Conservation (phyloP, 92 coral and sea anemone genomes). For the Bergia sp. region DNA sequence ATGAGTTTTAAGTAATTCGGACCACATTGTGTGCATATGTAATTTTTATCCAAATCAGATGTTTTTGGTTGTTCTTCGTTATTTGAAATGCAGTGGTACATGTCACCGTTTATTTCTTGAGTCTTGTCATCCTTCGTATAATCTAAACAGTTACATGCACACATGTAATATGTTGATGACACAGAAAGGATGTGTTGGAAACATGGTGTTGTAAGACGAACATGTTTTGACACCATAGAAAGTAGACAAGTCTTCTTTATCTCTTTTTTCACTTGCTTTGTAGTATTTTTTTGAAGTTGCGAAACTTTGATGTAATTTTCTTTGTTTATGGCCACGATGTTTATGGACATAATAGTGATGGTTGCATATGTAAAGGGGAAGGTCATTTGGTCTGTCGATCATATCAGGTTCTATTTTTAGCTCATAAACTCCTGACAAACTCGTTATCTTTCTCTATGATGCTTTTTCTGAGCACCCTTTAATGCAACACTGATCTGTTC, state of each 20-base stretch:
- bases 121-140: conserved; percentile 19
- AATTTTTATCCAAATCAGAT: background rate
- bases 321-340: too few relatives aligned
- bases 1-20: background rate
- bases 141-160: conserved; percentile 46
- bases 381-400: too few relatives aligned
- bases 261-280: background rate
- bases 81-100: conserved; percentile 8
- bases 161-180: conserved; percentile 5
- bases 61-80: background rate
- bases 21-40: background rate
- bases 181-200: conserved; percentile 13
- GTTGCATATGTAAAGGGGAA: too few relatives aligned
- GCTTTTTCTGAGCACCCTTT: conserved; percentile 3
- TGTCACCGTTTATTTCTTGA: conserved; percentile 24
- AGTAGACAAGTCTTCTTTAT: background rate
- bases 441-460: background rate
- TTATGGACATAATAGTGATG: too few relatives aligned
- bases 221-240: conserved; percentile 31
- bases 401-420: too few relatives aligned
- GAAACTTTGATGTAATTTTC: background rate
- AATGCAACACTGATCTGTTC: background rate
- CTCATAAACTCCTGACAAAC: background rate
- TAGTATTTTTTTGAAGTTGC: background rate
- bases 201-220: conserved; percentile 31